A percentile compares a stretch with the other conserved stretches of the same genome.
These are phyloP conservation scores for Empidonax traillii DNA, from an alignment of 2,113 vertebrate genomes.

Conservation along the genomic window DNA sequence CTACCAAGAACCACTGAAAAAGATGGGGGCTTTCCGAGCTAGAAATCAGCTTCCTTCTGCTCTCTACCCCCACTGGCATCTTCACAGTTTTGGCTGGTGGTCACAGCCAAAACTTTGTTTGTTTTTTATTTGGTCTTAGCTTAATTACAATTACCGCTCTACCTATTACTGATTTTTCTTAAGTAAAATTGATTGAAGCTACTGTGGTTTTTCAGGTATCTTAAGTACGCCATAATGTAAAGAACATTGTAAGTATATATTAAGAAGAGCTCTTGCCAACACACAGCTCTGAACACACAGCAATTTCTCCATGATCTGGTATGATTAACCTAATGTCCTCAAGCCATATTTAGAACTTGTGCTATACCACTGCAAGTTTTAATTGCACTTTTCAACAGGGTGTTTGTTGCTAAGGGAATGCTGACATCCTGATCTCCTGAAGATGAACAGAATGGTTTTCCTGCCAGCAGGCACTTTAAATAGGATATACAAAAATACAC, in stretches of 20 bases:
- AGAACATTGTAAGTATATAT: neutral
- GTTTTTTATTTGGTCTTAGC: neutral
- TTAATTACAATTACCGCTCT: neutral
- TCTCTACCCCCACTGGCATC: neutral
- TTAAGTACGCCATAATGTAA: neutral
- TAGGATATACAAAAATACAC: neutral
- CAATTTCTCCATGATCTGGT: neutral
- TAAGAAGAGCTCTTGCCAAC: neutral
- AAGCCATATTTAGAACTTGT: neutral
- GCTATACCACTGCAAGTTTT: neutral
- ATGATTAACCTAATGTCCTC: neutral
- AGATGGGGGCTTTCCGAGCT: neutral
- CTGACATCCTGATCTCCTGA: neutral
- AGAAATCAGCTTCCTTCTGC: neutral
- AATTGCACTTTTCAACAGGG: neutral
- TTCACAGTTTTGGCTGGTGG: neutral
- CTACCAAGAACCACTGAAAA: neutral
- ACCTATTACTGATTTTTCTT: neutral
- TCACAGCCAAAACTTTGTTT: neutral
- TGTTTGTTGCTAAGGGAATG: neutral
- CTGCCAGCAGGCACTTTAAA: conserved; percentile 25
- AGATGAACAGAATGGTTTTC: neutral
- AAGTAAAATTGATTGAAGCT: neutral
- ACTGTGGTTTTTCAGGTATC: neutral
- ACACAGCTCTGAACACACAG: neutral